Base-by-base conservation (phyloP, 2,113 vertebrate species). In the Ochotona princeps region DNA sequence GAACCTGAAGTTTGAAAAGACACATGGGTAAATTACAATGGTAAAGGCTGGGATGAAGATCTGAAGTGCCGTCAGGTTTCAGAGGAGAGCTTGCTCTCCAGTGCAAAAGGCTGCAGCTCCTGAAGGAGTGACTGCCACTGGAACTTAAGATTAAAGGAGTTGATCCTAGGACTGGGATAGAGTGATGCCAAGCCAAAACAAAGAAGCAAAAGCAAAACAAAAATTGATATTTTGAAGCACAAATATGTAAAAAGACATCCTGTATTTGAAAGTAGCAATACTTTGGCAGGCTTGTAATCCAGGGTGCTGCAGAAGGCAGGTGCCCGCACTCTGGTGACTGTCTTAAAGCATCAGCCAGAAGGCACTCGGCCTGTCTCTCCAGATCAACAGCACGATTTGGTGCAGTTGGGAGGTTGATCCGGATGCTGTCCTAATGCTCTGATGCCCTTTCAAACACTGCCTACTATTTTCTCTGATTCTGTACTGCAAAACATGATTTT, bases 391-490 rank as follows among this genome's bases (percentile, higher is more conserved):
- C 11, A 0, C 7, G 18, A n/a, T 47, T 35, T 10, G 26, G 20
- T 21, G 26, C 20, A 9, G 1, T 91, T 67, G 38, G 30, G 35
- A 44, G 23, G 2, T 54, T 13, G 32, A 51, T n/a, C 60, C 18
- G 60, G 7, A 15, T 26, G 32, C 23, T 83, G 26, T 65, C 72
- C 23, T 23, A 5, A 20, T 23, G n/a, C 32, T 14, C 23, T 18
- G 1, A 0, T 18, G 32, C 65, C 67, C 11, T 61, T 25, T 23
- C 70, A 18, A 17, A 8, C 65, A 1, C 1, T 4, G 26, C 57
- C 2, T 1, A 17, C 66, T 38, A 0, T 78, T 18, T 38, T 30
- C 49, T 14, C 2, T 30, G 12, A 9, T 4, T 7, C 0, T 25
- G 1, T 1, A 10, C 67, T 32, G 2, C 3, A 13, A 80, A 32